Evolutionary conservation across 2,113 vertebrate species (phyloP).

Genomic region (Cephalopholis sonnerati): DNA sequence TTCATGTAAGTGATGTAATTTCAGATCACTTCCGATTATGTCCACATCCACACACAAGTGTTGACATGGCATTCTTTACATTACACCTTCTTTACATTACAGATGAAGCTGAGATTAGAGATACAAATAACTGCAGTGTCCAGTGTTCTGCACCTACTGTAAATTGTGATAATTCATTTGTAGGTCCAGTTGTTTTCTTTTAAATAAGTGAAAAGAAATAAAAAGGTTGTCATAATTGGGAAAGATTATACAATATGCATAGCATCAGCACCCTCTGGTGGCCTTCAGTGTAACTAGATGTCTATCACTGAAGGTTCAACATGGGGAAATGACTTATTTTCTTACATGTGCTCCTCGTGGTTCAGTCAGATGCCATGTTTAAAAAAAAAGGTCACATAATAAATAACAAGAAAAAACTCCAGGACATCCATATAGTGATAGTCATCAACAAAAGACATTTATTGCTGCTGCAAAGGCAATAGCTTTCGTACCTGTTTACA

Average conservation of each 20-base stretch:
- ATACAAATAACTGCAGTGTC: background rate
- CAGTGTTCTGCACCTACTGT: background rate
- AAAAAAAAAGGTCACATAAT: background rate
- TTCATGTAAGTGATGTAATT: background rate
- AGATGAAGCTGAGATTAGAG: background rate
- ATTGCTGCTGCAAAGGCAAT: too few species aligned
- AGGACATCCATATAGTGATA: background rate
- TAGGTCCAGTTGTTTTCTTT: background rate
- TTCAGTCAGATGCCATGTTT: background rate
- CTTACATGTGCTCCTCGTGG: background rate
- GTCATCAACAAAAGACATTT: background rate
- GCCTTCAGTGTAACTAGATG: background rate
- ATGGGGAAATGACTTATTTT: background rate
- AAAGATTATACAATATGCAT: background rate
- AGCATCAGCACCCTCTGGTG: slow-evolving; percentile 60
- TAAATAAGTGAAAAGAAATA: background rate
- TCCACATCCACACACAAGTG: background rate
- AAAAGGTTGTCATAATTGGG: background rate
- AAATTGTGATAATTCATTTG: background rate
- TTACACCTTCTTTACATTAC: background rate
- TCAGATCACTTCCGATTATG: background rate
- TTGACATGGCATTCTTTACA: background rate
- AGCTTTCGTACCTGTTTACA: too few species aligned
- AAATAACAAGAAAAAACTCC: background rate
- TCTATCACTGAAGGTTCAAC: background rate